These are phyloP conservation scores for Seriola rivoliana DNA, from an alignment of 2,113 vertebrate genomes.

Conservation along the genomic window DNA sequence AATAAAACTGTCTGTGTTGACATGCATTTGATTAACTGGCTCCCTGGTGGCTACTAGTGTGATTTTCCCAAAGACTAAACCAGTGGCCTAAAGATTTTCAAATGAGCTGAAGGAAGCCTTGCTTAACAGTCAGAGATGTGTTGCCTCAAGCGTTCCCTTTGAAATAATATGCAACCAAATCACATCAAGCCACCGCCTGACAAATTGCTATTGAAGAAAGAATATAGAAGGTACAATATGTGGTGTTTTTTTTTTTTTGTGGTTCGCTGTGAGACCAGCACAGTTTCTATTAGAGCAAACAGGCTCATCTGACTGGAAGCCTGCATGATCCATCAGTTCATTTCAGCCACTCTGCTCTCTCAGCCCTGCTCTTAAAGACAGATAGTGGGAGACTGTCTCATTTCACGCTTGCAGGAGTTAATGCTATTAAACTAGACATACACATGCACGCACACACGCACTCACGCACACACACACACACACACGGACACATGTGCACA, in stretches of 20 bases:
- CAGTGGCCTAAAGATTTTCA: slow-evolving; percentile 5
- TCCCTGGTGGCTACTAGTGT: not conserved
- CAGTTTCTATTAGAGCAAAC: slow-evolving; percentile 52
- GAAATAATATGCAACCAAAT: not conserved
- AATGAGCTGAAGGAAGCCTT: slow-evolving; percentile 21
- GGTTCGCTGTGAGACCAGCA: slow-evolving; percentile 13
- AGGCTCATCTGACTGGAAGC: slow-evolving; percentile 49
- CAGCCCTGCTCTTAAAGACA: slow-evolving; percentile 73
- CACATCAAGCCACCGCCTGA: slow-evolving; percentile 1
- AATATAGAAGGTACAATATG: slow-evolving; percentile 6
- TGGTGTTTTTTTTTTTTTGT: slow-evolving; percentile 11
- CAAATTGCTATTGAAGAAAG: not conserved
- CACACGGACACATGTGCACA: slow-evolving; percentile 19
- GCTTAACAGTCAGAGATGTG: not conserved
- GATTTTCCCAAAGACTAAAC: slow-evolving; percentile 27
- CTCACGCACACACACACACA: slow-evolving; percentile 8
- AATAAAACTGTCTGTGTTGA: slow-evolving; percentile 23
- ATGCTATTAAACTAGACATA: slow-evolving; percentile 72
- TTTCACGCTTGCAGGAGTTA: slow-evolving; percentile 78
- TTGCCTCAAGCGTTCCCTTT: not conserved
- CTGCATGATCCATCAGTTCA: slow-evolving; percentile 66
- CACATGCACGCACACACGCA: slow-evolving; percentile 49
- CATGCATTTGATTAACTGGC: slow-evolving; percentile 25
- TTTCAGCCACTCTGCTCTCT: slow-evolving; percentile 62
- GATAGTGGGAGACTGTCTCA: slow-evolving; percentile 74